Conservation (phyloP, 2,797 vertebrate species). For the Huso huso region DNA sequence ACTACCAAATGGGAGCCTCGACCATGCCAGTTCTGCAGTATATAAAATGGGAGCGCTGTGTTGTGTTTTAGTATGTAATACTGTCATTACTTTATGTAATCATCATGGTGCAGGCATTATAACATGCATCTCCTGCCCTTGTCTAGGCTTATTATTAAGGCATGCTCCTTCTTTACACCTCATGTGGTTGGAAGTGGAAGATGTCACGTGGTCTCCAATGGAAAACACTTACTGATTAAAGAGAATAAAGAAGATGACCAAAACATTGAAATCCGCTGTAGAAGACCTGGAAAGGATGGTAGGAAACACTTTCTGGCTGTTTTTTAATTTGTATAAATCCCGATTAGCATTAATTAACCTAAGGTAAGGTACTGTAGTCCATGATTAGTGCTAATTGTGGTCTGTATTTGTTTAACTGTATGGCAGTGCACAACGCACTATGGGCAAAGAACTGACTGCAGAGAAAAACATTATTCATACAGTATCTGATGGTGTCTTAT, state of each 20-base stretch:
- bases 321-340: background rate
- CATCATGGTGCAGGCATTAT: background rate
- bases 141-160: constrained; percentile 53
- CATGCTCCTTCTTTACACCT: constrained; percentile 45
- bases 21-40: no score
- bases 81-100: no score
- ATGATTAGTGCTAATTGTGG: no score
- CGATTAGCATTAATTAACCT: background rate
- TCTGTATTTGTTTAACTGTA: background rate
- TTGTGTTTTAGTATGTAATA: no score
- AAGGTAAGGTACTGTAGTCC: no score
- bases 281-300: constrained; percentile 37
- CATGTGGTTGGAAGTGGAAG: constrained; percentile 53
- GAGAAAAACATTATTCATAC: background rate
- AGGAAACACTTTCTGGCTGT: constrained; percentile 19
- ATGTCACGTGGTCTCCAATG: constrained; percentile 46
- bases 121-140: constrained; percentile 1
- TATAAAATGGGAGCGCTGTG: no score
- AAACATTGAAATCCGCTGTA: constrained; percentile 54
- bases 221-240: constrained; percentile 50
- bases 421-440: background rate
- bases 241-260: constrained; percentile 46
- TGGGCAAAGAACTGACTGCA: background rate
- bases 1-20: no score
- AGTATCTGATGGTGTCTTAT: background rate